phyloP scores from a whole-genome alignment of 2,888 invertebrate genomes.

The Anagyrus pseudococci region DNA sequence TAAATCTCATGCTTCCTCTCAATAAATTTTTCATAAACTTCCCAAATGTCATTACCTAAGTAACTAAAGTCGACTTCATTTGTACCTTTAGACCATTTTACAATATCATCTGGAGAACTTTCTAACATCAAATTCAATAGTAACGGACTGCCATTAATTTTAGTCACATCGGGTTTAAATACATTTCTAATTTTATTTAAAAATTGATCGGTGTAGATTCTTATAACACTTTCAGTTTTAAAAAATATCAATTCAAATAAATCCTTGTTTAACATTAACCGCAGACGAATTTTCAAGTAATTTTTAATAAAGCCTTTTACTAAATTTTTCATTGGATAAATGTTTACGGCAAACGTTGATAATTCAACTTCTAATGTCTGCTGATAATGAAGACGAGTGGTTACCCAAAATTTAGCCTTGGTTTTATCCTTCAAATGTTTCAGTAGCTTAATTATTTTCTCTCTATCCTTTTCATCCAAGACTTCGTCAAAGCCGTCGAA shows the following conservation, averaged over 20 bases:
- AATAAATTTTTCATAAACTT: constrained; percentile 2
- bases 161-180: neutral
- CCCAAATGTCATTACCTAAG: neutral
- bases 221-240: no score
- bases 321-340: neutral
- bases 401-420: neutral
- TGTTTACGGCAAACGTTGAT: neutral
- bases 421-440: neutral
- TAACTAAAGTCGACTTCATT: neutral
- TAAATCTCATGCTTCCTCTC: neutral
- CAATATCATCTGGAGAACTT: no score
- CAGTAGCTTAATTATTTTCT: neutral
- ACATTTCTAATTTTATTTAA: neutral
- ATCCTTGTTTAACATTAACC: neutral
- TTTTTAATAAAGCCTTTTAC: neutral
- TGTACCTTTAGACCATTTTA: neutral
- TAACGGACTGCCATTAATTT: neutral
- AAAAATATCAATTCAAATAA: no score
- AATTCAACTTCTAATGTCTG: neutral
- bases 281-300: neutral
- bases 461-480: neutral
- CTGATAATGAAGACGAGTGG: neutral
- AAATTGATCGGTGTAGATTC: neutral
- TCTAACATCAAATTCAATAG: neutral
- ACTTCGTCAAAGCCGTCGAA: constrained; percentile 7